phyloP scores from a whole-genome alignment of 2,888 invertebrate genomes.

The Eulithis prunata region DNA sequence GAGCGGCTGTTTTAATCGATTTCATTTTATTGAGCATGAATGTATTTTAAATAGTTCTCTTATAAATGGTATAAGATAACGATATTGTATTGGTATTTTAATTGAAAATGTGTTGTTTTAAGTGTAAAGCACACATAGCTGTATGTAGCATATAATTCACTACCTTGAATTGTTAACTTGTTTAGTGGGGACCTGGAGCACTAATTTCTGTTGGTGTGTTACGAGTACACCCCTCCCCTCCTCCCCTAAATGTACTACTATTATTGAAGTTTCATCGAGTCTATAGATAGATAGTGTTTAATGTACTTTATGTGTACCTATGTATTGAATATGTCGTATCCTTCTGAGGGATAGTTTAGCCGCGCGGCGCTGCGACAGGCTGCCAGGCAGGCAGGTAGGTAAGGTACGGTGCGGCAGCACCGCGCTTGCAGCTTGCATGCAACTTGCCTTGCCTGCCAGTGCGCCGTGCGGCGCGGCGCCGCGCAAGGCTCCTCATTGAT shows the following conservation, averaged over 20 bases:
- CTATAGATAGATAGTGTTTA: conserved; percentile 62
- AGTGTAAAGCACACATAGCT: conserved; percentile 55
- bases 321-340: conserved; percentile 51
- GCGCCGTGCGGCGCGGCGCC: conserved; percentile 1
- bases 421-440: background rate
- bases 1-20: conserved; percentile 65
- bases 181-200: conserved; percentile 59
- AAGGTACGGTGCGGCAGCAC: too few relatives aligned
- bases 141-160: conserved; percentile 52
- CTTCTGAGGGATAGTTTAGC: conserved; percentile 44
- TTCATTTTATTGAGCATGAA: conserved; percentile 65
- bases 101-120: conserved; percentile 46
- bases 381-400: too few relatives aligned
- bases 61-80: conserved; percentile 40
- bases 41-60: conserved; percentile 49
- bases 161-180: conserved; percentile 62
- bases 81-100: conserved; percentile 38
- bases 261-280: conserved; percentile 64
- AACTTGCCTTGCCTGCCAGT: too few relatives aligned
- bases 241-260: conserved; percentile 47
- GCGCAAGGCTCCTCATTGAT: conserved; percentile 37
- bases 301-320: conserved; percentile 55
- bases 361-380: conserved; percentile 6
- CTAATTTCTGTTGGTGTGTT: conserved; percentile 55
- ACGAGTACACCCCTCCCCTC: conserved; percentile 51